These are phyloP conservation scores for Cirrhinus molitorella DNA, from an alignment of 2,797 vertebrate species.

Conservation along the genomic window DNA sequence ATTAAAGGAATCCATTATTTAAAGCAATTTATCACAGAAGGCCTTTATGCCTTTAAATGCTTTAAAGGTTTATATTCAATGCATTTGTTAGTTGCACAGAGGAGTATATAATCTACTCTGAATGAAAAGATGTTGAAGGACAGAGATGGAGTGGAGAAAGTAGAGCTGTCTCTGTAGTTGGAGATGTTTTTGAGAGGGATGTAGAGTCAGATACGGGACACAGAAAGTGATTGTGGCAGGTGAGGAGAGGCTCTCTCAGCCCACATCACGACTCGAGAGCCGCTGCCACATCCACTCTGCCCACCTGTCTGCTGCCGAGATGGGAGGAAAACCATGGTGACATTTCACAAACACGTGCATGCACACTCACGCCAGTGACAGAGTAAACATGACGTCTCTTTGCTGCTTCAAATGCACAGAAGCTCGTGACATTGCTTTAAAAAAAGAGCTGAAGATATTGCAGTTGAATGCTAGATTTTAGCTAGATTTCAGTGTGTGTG, in stretches of 20 bases:
- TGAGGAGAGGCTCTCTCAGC: slow-evolving; percentile 25
- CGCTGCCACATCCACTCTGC: slow-evolving; percentile 44
- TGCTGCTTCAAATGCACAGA: slow-evolving; percentile 9
- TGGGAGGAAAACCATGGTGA: slow-evolving; percentile 28
- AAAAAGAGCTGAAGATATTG: slow-evolving; percentile 23
- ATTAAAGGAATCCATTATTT: slow-evolving; percentile 15
- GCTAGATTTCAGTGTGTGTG: too few species aligned
- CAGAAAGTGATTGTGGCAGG: slow-evolving; percentile 40
- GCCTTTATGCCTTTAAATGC: slow-evolving; percentile 1
- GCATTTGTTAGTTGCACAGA: slow-evolving; percentile 7
- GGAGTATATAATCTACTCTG: background rate
- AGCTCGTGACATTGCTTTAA: background rate
- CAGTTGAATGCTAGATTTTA: background rate
- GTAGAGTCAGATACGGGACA: slow-evolving; percentile 33
- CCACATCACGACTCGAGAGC: slow-evolving; percentile 23
- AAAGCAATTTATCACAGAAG: slow-evolving; percentile 4
- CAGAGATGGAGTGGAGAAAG: slow-evolving; percentile 29
- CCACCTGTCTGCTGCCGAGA: slow-evolving; percentile 34
- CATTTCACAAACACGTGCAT: slow-evolving; percentile 41
- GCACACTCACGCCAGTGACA: background rate
- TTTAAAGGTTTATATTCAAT: slow-evolving; percentile 15
- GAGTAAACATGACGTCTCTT: slow-evolving; percentile 18
- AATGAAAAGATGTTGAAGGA: slow-evolving; percentile 38
- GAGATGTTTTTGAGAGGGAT: slow-evolving; percentile 39
- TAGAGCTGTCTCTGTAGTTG: background rate